Percentiles rank a stretch among this genome's conserved stretches.
Conservation (phyloP, 1,140 invertebrate species). For the Brachionus rotundiformis region DNA sequence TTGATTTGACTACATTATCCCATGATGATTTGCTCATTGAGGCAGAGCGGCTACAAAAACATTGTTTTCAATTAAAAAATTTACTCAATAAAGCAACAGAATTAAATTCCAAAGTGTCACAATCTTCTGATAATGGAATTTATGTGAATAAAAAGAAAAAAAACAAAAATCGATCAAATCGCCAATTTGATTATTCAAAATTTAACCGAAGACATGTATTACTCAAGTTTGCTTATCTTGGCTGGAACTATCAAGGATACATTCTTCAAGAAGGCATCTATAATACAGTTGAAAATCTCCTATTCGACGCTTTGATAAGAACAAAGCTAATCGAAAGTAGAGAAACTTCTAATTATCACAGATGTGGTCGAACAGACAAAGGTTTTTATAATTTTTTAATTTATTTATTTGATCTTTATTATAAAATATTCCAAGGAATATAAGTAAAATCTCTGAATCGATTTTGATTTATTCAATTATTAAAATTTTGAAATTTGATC, state of each 20-base stretch:
- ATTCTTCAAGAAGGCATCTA: conserved; percentile 40
- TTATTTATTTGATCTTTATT: too few species aligned
- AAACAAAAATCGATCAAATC: neutral
- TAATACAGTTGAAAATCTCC: conserved; percentile 45
- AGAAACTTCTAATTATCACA: conserved; percentile 48
- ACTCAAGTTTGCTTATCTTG: conserved; percentile 50
- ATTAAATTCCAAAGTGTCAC: neutral
- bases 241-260: conserved; percentile 52
- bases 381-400: neutral
- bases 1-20: neutral
- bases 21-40: conserved; percentile 30
- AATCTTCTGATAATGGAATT: neutral
- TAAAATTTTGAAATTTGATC: too few species aligned
- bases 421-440: too few species aligned
- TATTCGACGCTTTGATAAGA: conserved; percentile 51
- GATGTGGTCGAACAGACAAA: conserved; percentile 53
- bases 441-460: too few species aligned
- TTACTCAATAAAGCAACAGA: conserved; percentile 31
- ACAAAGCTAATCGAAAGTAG: conserved; percentile 48
- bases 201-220: conserved; percentile 25
- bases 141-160: conserved; percentile 48
- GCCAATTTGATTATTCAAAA: conserved; percentile 35
- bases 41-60: conserved; percentile 3
- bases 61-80: conserved; percentile 44
- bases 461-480: too few species aligned